Evolutionary conservation across 2,888 invertebrate genomes (phyloP), one percentile per base, ranked within the genome.

Genomic region (Belgica antarctica): DNA sequence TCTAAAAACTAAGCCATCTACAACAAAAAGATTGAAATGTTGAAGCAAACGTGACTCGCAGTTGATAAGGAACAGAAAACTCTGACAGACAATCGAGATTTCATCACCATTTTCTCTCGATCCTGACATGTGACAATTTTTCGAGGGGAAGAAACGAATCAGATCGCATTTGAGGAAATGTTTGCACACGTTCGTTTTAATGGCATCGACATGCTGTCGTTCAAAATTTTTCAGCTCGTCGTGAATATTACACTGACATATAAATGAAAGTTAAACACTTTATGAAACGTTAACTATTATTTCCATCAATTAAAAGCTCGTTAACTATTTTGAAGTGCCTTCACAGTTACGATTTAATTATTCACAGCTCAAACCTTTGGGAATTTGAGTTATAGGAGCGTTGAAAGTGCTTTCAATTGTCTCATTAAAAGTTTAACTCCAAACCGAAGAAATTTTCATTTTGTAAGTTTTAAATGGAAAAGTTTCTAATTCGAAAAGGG

Each of bases 101-200:
- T 41, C 41, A 4, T 41, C 41, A 15, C 3, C 41, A 41, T 41
- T 10, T 31, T 31, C 5, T 10, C 31, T 31, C 5, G 10, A 41
- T n/a, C 15, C 10, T 41, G n/a, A 41, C n/a, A n/a, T 41, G 7
- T 12, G 34, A 34, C 34, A n/a, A n/a, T n/a, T n/a, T 34, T 41
- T 41, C 41, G n/a, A 41, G 8, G 2, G n/a, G n/a, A 10, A n/a
- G 2, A 5, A n/a, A 41, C n/a, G 41, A 15, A 41, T n/a, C n/a
- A n/a, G n/a, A n/a, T n/a, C 12, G 7, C 34, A 31, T 31, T 31
- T 31, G 17, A 3, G 52, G 2, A 22, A 52, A 41, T 3, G 10
- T 52, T n/a, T 52, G 52, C 22, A 62, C 63, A 65, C 63, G 63
- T 65, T 65, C 46, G 27, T 25, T 25, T 46, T 65, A 65, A 65